Base-by-base conservation (phyloP, 2,113 vertebrate genomes). In the Calidris pygmaea region DNA sequence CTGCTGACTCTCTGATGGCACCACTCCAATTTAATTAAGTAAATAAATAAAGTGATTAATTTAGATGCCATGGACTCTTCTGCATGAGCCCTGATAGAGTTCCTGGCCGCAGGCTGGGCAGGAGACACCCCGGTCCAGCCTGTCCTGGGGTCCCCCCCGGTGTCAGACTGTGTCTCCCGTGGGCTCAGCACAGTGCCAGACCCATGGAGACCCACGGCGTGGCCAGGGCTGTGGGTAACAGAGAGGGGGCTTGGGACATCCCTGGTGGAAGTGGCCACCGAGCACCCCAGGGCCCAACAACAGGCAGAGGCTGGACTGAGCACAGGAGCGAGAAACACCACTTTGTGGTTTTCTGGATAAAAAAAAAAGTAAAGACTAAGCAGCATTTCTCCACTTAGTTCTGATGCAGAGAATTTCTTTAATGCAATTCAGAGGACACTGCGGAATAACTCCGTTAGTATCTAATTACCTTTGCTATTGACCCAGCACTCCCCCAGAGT, bases 131-230 rank as follows among this genome's bases (percentile, higher is more conserved):
- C 1, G 0, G 10, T 39, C 53, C 71, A n/a, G 34, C 37, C 20
- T 3, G 0, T 6, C 52, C 66, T 3, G 0, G 0, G 2, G 10
- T 8, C 4, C 6, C 6, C 8, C 14, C 8, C 14, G 2, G 0
- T 8, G 21, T 34, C 52, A 53, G 76, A 7, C n/a, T 19, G 13
- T 26, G 32, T 59, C 47, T 41, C 66, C 35, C 1, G 0, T 37
- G 50, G 37, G 55, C 37, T 75, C 58, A 52, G 60, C 24, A 7
- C 2, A 3, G 41, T 26, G 41, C 55, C 8, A 20, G 37, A 34
- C 27, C 43, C 67, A 37, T 4, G 0, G 50, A 29, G 5, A 21
- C 32, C 62, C 68, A 20, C 0, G 0, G 55, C 2, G 19, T 26
- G 48, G 14, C 30, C 70, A 45, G 58, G 52, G 22, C 48, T 13